phyloP scores from a whole-genome alignment of 2,113 vertebrate species.

The Equus quagga region DNA sequence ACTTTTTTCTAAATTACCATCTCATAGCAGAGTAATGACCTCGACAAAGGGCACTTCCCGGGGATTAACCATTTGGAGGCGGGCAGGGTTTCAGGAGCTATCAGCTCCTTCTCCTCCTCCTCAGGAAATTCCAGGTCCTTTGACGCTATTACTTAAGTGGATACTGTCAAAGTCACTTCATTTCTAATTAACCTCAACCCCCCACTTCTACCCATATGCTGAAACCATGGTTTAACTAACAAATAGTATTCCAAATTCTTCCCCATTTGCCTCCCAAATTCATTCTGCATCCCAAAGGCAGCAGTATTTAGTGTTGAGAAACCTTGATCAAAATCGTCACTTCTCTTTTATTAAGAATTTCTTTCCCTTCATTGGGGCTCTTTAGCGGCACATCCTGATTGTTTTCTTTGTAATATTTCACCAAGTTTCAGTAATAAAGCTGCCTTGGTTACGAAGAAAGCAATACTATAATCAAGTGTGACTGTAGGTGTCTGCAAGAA shows the following conservation, averaged over 20 bases:
- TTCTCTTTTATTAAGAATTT: constrained; percentile 33
- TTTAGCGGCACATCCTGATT: neutral
- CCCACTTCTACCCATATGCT: neutral
- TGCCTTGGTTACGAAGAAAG: constrained; percentile 52
- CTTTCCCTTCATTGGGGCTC: neutral
- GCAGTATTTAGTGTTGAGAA: neutral
- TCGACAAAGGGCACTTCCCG: neutral
- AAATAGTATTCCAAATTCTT: neutral
- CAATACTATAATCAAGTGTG: constrained; percentile 3
- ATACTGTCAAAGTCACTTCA: neutral
- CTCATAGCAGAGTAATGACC: neutral
- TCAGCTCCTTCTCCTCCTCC: neutral
- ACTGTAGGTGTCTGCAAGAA: constrained; percentile 48
- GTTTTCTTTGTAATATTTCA: constrained; percentile 28
- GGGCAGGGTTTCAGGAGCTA: neutral
- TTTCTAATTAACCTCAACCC: neutral
- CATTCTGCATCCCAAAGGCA: neutral
- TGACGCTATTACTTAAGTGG: neutral
- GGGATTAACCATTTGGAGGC: neutral
- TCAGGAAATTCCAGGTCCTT: neutral
- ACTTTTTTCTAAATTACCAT: neutral
- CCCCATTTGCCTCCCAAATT: neutral
- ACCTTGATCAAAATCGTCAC: neutral
- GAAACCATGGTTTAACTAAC: neutral
- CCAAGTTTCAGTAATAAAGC: neutral